Conservation (phyloP, 2,888 invertebrate species). For the Nebria brevicollis region DNA sequence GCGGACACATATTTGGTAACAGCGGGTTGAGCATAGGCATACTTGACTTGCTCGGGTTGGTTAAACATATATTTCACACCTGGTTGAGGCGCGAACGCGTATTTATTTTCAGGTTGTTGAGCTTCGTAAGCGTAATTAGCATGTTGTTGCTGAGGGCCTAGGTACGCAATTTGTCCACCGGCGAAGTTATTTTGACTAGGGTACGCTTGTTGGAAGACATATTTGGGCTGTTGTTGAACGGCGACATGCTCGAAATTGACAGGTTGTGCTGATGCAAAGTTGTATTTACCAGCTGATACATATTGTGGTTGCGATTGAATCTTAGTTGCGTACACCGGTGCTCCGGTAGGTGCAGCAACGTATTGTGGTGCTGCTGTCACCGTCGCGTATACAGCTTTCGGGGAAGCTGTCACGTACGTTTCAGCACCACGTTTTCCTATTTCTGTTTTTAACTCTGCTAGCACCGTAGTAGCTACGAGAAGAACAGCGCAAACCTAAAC, state of each 20-base stretch:
- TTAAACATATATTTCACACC: conserved; percentile 11
- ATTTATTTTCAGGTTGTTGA: conserved; percentile 7
- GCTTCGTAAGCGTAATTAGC: conserved; percentile 35
- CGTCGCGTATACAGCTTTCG: conserved; percentile 9
- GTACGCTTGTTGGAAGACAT: conserved; percentile 24
- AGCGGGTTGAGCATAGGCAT: conserved; percentile 6
- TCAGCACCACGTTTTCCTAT: conserved; percentile 34
- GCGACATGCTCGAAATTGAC: conserved; percentile 26
- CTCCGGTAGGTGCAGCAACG: conserved; percentile 5
- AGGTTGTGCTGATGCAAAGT: conserved; percentile 27
- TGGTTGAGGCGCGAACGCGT: conserved; percentile 2
- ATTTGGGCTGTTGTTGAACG: conserved; percentile 25
- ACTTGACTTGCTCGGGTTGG: conserved; percentile 25
- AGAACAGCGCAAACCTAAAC: conserved; percentile 23
- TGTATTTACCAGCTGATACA: background rate
- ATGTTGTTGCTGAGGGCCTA: conserved; percentile 34
- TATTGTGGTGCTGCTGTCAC: conserved; percentile 23
- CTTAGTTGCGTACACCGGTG: conserved; percentile 16
- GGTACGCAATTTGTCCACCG: background rate
- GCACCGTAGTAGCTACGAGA: conserved; percentile 7
- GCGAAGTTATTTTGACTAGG: background rate
- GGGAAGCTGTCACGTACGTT: conserved; percentile 20
- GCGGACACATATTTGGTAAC: background rate
- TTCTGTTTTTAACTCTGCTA: conserved; percentile 13
- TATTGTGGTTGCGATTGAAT: conserved; percentile 8